Evolutionary conservation across 2,888 invertebrate genomes (phyloP), one percentile per base, ranked within the genome.

Genomic region (Spodoptera exigua): DNA sequence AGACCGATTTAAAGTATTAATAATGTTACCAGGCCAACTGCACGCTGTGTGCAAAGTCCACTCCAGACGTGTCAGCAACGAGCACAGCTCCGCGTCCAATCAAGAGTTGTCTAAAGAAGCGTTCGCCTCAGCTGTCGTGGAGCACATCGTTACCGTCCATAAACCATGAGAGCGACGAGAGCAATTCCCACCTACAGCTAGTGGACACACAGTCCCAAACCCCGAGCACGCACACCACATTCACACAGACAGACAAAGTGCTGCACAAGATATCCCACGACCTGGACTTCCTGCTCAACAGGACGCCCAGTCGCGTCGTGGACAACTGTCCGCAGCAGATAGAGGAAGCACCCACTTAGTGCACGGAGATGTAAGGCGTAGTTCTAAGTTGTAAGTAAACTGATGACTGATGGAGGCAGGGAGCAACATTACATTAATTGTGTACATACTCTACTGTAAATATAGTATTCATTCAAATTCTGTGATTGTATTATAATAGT

Each of bases 241-340:
- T 21, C 0, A 88, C 89, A 0, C 89, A 91, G 54, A 87, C 92
- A 34, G 95, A 95, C 75, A 96, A 96, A 58, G 96, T 97, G 95
- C 90, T 97, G 48, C 96, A 97, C 90, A 96, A 97, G 83, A 98
- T 98, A 80, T 96, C 97, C 1, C 96, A 96, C 82, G 97, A 98
- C 90, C 91, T 98, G 75, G 97, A 97, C 89, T 97, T 97, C 91
- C 91, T 98, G 75, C 91, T 97, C 62, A 97, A 97, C 88, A 95
- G 97, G 65, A 95, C 94, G 44, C 63, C 93, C 91, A 62, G 87
- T 88, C 47, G 84, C 83, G 78, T 81, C 1, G 16, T 12, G 2
- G 21, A 68, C 16, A 43, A 78, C 59, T 78, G 74, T 56, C 60
- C 83, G 53, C 87, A 91, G 70, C 85, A 88, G 78, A 91, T 90